Conservation (phyloP, 1,140 invertebrate species). For the Drosophila pseudoananassae region DNA sequence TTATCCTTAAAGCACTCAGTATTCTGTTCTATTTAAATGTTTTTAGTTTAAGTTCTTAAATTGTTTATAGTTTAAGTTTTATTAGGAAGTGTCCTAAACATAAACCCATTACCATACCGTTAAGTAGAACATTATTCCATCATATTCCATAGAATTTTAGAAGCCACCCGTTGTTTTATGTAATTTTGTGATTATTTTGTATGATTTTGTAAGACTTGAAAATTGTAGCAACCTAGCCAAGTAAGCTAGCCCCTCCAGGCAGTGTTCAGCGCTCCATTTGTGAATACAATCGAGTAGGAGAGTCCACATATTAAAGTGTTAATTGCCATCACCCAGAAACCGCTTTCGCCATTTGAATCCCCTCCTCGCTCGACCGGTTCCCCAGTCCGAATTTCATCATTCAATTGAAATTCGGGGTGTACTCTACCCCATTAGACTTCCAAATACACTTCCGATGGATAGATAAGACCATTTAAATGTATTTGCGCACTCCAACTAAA, state of each 20-base stretch:
- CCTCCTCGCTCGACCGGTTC: constrained; percentile 25
- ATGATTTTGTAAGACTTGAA: constrained; percentile 23
- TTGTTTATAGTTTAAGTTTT: constrained; percentile 11
- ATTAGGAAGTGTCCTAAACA: too few relatives aligned
- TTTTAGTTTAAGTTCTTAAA: constrained; percentile 29
- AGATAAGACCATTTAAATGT: constrained; percentile 53
- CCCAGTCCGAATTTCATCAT: constrained; percentile 34
- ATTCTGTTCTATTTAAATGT: constrained; percentile 34
- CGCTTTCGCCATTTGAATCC: neutral
- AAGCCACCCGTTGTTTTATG: neutral
- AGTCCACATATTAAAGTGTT: constrained; percentile 43
- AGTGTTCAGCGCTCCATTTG: constrained; percentile 44
- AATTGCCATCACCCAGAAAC: constrained; percentile 37
- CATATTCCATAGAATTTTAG: constrained; percentile 1
- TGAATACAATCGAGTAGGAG: constrained; percentile 33
- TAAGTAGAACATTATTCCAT: constrained; percentile 1
- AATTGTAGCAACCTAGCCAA: constrained; percentile 40
- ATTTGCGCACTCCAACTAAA: constrained; percentile 26
- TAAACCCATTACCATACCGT: neutral
- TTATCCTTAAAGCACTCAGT: constrained; percentile 53
- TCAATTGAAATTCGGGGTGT: constrained; percentile 43
- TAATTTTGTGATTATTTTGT: constrained; percentile 46
- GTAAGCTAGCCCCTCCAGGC: constrained; percentile 25
- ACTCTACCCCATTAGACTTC: constrained; percentile 46
- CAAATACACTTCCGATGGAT: constrained; percentile 40